Conservation (phyloP, 35 echinoderm and acorn worm species). For the Ptychodera flava region DNA sequence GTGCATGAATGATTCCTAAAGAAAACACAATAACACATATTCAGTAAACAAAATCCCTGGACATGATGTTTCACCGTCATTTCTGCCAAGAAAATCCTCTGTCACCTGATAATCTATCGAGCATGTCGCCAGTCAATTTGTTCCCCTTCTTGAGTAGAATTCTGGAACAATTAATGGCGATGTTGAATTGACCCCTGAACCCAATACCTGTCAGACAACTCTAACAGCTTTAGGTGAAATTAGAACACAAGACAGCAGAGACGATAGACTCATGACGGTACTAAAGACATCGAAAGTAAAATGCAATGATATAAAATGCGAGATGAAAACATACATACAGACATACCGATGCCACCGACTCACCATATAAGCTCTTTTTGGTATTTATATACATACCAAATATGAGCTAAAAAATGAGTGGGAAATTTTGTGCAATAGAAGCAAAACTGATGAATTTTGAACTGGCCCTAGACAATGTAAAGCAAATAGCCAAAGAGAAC, state of each 20-base stretch:
- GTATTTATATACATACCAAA: no score
- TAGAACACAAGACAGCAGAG: not conserved
- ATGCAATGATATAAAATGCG: not conserved
- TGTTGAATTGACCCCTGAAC: not conserved
- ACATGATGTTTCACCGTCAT: not conserved
- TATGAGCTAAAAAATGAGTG: not conserved
- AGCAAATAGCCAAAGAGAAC: not conserved
- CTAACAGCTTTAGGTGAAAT: not conserved
- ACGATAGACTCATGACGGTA: not conserved
- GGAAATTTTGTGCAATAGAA: not conserved
- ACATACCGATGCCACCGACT: no score
- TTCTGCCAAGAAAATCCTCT: not conserved
- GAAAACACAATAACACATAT: not conserved
- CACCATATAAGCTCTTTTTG: no score
- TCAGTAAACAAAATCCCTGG: not conserved
- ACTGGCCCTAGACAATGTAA: not conserved
- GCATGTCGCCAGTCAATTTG: not conserved
- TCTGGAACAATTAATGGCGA: not conserved
- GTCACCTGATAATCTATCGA: not conserved
- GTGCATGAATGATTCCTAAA: conserved; percentile 62
- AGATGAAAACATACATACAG: no score
- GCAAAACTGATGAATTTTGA: not conserved
- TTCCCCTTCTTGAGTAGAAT: not conserved
- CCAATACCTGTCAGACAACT: not conserved
- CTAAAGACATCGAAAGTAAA: not conserved